Percentiles rank a stretch among this genome's conserved stretches.
These are phyloP conservation scores for Lamellibrachia satsuma DNA, from an alignment of 2,888 invertebrate species.

Conservation along the genomic window DNA sequence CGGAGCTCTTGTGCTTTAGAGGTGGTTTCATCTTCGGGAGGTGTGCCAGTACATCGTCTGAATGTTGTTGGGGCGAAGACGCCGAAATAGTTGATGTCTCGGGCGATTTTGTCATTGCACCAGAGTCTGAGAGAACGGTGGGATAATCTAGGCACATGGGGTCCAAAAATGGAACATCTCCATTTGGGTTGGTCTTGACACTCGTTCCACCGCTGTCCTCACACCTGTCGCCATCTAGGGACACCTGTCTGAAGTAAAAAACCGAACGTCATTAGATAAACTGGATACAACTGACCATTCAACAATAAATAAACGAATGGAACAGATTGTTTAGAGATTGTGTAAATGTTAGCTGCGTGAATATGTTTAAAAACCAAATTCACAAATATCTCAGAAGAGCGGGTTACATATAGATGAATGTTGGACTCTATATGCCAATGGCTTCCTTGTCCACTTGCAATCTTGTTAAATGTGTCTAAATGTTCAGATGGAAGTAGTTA, in stretches of 20 bases:
- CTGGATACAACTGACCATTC: neutral
- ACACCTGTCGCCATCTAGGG: neutral
- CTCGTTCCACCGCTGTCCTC: neutral
- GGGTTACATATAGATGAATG: no score
- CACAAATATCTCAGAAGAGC: no score
- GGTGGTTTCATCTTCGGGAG: neutral
- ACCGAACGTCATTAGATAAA: neutral
- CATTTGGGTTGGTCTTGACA: neutral
- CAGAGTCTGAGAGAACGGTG: neutral
- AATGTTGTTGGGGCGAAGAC: neutral
- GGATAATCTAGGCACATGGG: neutral
- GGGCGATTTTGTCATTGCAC: neutral
- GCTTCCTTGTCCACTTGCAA: no score
- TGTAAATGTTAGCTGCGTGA: no score
- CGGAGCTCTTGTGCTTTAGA: constrained; percentile 11
- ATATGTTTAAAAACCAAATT: no score
- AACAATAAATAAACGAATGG: neutral
- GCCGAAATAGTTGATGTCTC: neutral
- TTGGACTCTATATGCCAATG: no score
- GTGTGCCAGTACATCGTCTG: neutral
- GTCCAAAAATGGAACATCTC: neutral
- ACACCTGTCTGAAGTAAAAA: neutral
- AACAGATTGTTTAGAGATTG: neutral
- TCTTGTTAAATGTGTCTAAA: no score
- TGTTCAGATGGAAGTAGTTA: no score